Percentiles rank a stretch among this genome's conserved stretches.
These are phyloP conservation scores for Ascidia mentula DNA, from an alignment of 23 tunicate species.

Conservation along the genomic window DNA sequence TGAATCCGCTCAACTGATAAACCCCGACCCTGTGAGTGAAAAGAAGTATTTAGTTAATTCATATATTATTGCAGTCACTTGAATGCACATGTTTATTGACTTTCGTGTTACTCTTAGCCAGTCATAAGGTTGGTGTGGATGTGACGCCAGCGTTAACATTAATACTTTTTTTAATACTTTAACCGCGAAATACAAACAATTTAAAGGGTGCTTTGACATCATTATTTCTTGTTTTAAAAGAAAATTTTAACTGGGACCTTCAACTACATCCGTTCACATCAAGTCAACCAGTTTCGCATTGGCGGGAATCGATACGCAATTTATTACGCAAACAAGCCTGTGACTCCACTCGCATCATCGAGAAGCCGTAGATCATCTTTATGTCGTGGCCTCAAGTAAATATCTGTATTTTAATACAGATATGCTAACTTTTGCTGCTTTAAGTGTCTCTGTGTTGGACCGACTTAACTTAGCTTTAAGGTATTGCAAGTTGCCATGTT, in stretches of 20 bases:
- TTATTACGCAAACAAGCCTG: neutral
- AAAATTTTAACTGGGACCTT: slow-evolving; percentile 26
- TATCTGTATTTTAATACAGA: too few species aligned
- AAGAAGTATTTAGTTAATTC: too few species aligned
- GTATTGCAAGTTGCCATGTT: too few species aligned
- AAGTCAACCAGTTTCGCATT: neutral
- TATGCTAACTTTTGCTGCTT: too few species aligned
- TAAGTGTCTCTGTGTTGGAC: too few species aligned
- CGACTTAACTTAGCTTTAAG: too few species aligned
- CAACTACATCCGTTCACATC: slow-evolving; percentile 46
- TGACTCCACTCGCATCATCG: neutral
- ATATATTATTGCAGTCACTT: too few species aligned
- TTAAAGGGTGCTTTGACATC: neutral
- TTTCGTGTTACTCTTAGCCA: too few species aligned
- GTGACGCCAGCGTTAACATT: neutral
- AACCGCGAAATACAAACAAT: neutral
- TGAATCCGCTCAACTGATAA: slow-evolving; percentile 23
- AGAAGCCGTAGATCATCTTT: neutral
- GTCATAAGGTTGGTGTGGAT: neutral
- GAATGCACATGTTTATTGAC: too few species aligned
- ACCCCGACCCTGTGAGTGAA: slow-evolving; percentile 37
- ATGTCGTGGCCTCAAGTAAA: neutral
- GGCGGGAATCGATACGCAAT: neutral
- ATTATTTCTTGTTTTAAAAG: slow-evolving; percentile 2
- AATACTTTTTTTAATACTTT: neutral